A percentile compares a stretch with the other conserved stretches of the same genome.
Conservation (phyloP, 2,797 vertebrate species). For the Chaetodon trifasciatus region DNA sequence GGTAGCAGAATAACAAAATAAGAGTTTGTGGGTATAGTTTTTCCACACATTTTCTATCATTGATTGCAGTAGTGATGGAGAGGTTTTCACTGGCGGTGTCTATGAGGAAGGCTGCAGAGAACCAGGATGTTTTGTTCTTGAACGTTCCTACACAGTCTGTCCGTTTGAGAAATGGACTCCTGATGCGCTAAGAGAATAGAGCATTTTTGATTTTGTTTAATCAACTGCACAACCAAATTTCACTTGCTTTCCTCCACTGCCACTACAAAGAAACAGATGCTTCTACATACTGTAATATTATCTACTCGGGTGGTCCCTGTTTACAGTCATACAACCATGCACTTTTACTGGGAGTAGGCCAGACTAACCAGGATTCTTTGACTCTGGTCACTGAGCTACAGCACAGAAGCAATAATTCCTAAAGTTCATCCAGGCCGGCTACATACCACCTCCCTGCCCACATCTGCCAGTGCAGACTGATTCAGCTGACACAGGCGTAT, state of each 20-base stretch:
- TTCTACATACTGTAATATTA: not conserved
- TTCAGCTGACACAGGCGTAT: constrained; percentile 64
- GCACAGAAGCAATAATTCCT: constrained; percentile 26
- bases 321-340: not conserved
- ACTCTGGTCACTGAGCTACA: not conserved
- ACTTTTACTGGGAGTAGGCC: not conserved
- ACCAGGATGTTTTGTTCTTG: not conserved
- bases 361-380: constrained; percentile 13
- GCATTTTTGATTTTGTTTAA: not conserved
- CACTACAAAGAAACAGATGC: not conserved
- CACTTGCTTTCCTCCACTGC: not conserved
- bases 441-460: constrained; percentile 51
- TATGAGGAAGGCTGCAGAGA: not conserved
- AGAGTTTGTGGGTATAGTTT: not conserved
- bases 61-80: not conserved
- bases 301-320: not conserved
- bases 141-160: too few relatives aligned
- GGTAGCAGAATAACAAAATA: not conserved
- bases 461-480: constrained; percentile 42
- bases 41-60: not conserved
- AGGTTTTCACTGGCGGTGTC: not conserved
- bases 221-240: not conserved
- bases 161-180: not conserved
- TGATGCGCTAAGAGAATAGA: not conserved
- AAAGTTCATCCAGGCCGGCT: constrained; percentile 42